A percentile compares a stretch with the other conserved stretches of the same genome.
Conservation (phyloP, 2,888 invertebrate species). For the Oasisia sp. region DNA sequence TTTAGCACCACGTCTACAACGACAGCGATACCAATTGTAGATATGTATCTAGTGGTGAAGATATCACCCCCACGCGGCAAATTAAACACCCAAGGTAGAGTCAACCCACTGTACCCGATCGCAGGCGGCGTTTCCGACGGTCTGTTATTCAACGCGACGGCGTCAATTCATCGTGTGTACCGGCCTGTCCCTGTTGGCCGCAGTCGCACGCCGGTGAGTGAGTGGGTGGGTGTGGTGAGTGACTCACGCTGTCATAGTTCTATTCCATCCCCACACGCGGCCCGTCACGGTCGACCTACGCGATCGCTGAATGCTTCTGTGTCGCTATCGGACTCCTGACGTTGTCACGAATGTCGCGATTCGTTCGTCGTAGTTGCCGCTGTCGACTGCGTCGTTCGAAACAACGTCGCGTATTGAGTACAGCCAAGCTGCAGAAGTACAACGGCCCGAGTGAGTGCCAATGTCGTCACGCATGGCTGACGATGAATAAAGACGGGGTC, state of each 20-base stretch:
- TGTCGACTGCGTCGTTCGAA: background rate
- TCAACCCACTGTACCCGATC: background rate
- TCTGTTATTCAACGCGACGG: background rate
- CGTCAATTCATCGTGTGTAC: background rate
- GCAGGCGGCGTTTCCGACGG: background rate
- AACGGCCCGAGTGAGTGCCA: background rate
- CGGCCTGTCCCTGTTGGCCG: background rate
- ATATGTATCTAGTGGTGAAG: background rate
- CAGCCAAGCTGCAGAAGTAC: background rate
- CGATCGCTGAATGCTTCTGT: constrained; percentile 3
- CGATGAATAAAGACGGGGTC: background rate
- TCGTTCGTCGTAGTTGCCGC: background rate
- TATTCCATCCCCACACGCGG: background rate
- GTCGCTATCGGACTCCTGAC: background rate
- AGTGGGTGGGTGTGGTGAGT: background rate
- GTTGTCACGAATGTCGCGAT: background rate
- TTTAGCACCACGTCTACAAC: background rate
- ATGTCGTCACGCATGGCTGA: background rate
- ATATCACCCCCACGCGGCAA: background rate
- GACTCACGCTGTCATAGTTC: background rate
- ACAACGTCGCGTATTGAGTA: background rate
- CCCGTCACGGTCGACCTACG: background rate
- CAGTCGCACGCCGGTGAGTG: background rate
- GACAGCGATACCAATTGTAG: background rate
- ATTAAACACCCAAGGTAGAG: background rate